These are phyloP conservation scores for Zaprionus bogoriensis DNA, from an alignment of 2,888 invertebrate genomes.

Conservation along the genomic window DNA sequence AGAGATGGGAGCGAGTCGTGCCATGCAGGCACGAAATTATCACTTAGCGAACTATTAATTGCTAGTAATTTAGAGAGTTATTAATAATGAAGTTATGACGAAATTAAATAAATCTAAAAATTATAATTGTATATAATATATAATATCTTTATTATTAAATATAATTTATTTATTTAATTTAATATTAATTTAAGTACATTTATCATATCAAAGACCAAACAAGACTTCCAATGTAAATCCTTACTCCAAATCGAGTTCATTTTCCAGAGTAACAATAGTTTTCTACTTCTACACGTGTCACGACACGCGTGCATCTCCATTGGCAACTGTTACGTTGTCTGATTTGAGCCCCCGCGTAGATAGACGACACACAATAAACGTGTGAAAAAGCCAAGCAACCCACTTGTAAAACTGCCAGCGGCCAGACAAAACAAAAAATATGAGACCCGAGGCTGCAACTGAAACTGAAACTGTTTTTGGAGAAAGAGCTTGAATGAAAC, in stretches of 20 bases:
- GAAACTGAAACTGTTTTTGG: neutral
- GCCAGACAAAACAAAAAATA: constrained; percentile 28
- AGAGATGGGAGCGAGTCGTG: neutral
- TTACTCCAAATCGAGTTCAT: no score
- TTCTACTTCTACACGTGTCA: neutral
- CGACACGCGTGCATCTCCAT: neutral
- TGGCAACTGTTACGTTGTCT: neutral
- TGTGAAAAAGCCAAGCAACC: constrained; percentile 9
- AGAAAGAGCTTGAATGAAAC: neutral
- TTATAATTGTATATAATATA: no score
- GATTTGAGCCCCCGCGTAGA: neutral
- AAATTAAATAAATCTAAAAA: no score
- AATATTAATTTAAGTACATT: no score
- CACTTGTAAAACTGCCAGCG: constrained; percentile 46
- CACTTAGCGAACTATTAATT: no score
- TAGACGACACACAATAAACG: constrained; percentile 16
- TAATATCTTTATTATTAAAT: no score
- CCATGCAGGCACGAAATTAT: neutral
- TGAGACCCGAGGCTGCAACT: neutral
- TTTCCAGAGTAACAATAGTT: no score
- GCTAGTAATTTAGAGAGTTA: no score
- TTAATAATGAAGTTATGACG: no score
- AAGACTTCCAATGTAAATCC: no score
- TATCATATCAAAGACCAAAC: no score
- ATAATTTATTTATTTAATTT: no score